phyloP scores from a whole-genome alignment of 2,797 vertebrate genomes.

The Podarcis lilfordi region DNA sequence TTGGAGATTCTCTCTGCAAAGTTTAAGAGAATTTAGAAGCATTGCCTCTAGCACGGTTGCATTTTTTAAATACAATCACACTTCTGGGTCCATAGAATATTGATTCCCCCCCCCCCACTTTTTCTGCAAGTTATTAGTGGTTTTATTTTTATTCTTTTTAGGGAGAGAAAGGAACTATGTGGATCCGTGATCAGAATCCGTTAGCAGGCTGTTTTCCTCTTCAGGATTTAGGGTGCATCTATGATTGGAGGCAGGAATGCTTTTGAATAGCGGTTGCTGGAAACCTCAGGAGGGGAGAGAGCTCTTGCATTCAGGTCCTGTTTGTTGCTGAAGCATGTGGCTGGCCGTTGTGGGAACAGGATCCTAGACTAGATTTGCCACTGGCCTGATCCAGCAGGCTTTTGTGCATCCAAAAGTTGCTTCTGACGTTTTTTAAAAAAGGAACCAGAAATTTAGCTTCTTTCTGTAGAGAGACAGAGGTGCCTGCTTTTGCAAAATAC shows the following conservation, averaged over 20 bases:
- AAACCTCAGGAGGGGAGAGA: no score
- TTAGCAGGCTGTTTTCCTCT: neutral
- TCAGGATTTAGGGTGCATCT: neutral
- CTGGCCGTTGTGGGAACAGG: no score
- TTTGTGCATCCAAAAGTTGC: conserved; percentile 18
- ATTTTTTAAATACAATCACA: conserved; percentile 39
- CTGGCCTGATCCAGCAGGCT: no score
- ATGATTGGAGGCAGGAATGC: no score
- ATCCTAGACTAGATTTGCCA: no score
- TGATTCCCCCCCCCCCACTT: neutral
- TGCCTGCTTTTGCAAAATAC: conserved; percentile 4
- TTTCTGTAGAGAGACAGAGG: neutral
- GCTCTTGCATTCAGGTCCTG: no score
- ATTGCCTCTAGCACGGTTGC: neutral
- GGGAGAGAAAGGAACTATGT: neutral
- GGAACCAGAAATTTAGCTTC: neutral
- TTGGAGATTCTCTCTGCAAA: neutral
- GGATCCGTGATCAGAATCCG: conserved; percentile 44
- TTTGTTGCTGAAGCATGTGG: no score
- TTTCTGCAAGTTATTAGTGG: conserved; percentile 10
- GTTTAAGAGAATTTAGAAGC: conserved; percentile 30
- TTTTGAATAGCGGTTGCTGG: no score
- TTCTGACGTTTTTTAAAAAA: neutral
- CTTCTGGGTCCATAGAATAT: neutral
- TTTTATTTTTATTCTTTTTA: conserved; percentile 10